Conservation (phyloP, 2,888 invertebrate genomes). For the Meteorus colon region DNA sequence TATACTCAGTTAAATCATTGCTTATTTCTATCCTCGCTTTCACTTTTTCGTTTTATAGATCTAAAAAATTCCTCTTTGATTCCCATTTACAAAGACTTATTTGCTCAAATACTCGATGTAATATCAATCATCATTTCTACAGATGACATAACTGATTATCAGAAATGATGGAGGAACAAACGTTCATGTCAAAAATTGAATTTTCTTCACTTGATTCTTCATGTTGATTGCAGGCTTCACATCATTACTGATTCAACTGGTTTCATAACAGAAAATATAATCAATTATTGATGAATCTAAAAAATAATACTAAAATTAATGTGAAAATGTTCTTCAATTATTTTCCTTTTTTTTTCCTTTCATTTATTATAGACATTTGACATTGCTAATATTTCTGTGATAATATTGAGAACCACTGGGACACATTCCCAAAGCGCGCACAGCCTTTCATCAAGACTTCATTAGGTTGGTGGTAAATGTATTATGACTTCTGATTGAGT, state of each 20-base stretch:
- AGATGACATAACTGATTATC: not conserved
- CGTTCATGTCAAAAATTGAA: too few species aligned
- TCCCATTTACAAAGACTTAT: not conserved
- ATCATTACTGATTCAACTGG: too few species aligned
- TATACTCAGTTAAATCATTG: constrained; percentile 12
- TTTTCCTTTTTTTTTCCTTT: not conserved
- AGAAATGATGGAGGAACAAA: not conserved
- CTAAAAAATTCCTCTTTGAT: not conserved
- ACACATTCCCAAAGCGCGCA: constrained; percentile 56
- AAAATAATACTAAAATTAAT: too few species aligned
- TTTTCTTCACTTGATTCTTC: too few species aligned
- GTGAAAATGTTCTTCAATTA: not conserved
- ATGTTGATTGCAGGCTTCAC: too few species aligned
- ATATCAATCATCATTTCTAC: not conserved
- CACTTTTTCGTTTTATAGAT: not conserved
- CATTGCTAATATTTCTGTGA: not conserved
- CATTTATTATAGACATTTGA: not conserved
- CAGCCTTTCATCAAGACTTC: constrained; percentile 73
- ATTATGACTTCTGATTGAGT: constrained; percentile 74
- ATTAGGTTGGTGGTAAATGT: constrained; percentile 72
- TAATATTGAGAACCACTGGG: constrained; percentile 25
- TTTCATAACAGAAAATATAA: too few species aligned
- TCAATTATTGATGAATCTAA: too few species aligned
- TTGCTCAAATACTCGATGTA: not conserved
- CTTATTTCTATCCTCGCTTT: not conserved